These are phyloP conservation scores for Caranx melampygus DNA, from an alignment of 2,113 vertebrate species.

Conservation along the genomic window DNA sequence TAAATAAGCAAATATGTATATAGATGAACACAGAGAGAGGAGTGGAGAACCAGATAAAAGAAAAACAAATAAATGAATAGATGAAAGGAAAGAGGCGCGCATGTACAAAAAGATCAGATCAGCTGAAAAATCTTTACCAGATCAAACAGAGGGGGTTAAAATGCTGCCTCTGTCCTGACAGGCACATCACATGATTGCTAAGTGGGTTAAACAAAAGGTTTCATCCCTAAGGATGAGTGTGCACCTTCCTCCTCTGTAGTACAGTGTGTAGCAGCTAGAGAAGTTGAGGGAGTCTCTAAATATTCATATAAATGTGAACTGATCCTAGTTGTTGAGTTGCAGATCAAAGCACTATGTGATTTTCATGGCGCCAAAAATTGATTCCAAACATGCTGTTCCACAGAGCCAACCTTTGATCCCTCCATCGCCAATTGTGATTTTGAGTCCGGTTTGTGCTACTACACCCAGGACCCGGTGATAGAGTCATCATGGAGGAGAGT, in stretches of 20 bases:
- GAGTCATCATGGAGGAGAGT: conserved; percentile 89
- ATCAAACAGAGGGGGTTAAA: neutral
- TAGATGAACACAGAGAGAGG: too few relatives aligned
- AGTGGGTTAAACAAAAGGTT: neutral
- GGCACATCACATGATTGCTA: neutral
- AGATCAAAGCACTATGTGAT: neutral
- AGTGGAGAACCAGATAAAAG: neutral
- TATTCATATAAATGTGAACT: too few relatives aligned
- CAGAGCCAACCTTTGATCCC: conserved; percentile 86
- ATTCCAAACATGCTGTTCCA: conserved; percentile 19
- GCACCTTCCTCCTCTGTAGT: too few relatives aligned
- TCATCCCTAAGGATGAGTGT: neutral
- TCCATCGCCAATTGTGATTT: conserved; percentile 89
- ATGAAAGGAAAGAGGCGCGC: too few relatives aligned
- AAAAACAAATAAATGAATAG: neutral
- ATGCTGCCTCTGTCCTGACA: neutral
- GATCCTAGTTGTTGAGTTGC: too few relatives aligned
- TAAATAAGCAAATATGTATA: neutral
- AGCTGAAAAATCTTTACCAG: neutral
- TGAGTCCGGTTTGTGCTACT: conserved; percentile 89
- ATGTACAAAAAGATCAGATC: neutral
- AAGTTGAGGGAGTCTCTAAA: neutral
- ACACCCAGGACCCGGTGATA: conserved; percentile 84
- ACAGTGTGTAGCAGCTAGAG: too few relatives aligned
- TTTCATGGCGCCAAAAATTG: neutral